Conservation (phyloP, 2,888 invertebrate species). For the Tridacna crocea region DNA sequence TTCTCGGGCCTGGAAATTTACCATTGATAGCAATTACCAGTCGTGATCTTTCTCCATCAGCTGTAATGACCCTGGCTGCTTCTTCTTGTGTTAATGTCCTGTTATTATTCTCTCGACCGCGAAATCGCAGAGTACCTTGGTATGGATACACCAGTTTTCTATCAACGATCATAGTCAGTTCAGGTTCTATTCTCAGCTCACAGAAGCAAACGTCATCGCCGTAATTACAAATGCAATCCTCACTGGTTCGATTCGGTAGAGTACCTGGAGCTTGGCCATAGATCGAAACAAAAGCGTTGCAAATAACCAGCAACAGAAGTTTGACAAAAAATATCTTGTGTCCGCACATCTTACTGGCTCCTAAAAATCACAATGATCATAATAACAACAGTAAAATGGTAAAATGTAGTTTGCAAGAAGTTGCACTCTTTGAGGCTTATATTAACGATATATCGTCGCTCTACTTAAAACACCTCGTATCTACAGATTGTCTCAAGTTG, state of each 20-base stretch:
- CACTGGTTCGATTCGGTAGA: conserved; percentile 6
- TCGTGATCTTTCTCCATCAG: conserved; percentile 64
- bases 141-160: conserved; percentile 36
- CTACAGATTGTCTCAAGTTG: too few relatives aligned
- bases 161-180: conserved; percentile 59
- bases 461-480: too few relatives aligned
- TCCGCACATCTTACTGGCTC: too few relatives aligned
- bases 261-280: background rate
- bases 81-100: background rate
- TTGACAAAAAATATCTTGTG: too few relatives aligned
- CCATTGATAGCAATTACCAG: conserved; percentile 70
- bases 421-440: too few relatives aligned
- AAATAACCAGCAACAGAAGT: too few relatives aligned
- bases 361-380: too few relatives aligned
- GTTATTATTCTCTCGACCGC: background rate
- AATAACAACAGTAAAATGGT: too few relatives aligned
- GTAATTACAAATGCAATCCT: conserved; percentile 36
- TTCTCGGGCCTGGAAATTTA: conserved; percentile 70
- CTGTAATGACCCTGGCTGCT: conserved; percentile 45
- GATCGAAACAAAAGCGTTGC: too few relatives aligned
- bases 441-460: too few relatives aligned
- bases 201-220: conserved; percentile 46
- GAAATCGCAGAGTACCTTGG: conserved; percentile 35
- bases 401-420: too few relatives aligned
- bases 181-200: conserved; percentile 48